A percentile compares a stretch with the other conserved stretches of the same genome.
Evolutionary conservation across 2,888 invertebrate species (phyloP).

Genomic region (Schizaphis graminum): DNA sequence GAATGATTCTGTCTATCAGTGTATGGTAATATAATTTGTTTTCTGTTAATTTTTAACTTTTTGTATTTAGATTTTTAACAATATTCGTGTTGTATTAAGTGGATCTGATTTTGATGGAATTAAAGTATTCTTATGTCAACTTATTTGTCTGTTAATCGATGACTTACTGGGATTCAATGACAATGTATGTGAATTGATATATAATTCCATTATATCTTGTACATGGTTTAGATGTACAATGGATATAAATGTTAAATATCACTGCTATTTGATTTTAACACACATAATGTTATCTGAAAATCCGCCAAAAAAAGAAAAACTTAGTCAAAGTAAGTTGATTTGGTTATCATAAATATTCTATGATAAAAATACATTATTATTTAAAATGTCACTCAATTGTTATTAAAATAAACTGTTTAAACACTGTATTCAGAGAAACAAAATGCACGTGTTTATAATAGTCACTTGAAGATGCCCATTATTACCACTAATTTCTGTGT

Average conservation of each 20-base stretch:
- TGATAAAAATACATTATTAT: not conserved
- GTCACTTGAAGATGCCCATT: not conserved
- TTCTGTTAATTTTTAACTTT: not conserved
- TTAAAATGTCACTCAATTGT: not conserved
- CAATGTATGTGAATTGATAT: constrained; percentile 30
- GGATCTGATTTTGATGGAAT: constrained; percentile 58
- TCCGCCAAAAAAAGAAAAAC: constrained; percentile 46
- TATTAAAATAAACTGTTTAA: not conserved
- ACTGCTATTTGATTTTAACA: constrained; percentile 57
- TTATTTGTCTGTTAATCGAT: constrained; percentile 37
- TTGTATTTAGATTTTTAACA: constrained; percentile 42
- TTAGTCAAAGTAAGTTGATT: constrained; percentile 46
- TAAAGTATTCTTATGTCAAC: constrained; percentile 51
- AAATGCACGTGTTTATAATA: not conserved
- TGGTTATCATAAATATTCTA: not conserved
- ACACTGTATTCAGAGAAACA: not conserved
- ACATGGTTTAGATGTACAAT: constrained; percentile 38
- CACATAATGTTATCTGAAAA: constrained; percentile 55
- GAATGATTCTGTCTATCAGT: not conserved
- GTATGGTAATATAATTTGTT: not conserved
- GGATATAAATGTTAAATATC: constrained; percentile 62
- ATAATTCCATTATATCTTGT: constrained; percentile 45
- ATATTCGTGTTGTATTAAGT: constrained; percentile 23
- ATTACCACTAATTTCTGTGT: not conserved
- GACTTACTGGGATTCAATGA: constrained; percentile 46